A percentile compares a stretch with the other conserved stretches of the same genome.
Evolutionary conservation across 2,113 vertebrate genomes (phyloP).

Genomic region (Camelus dromedarius): DNA sequence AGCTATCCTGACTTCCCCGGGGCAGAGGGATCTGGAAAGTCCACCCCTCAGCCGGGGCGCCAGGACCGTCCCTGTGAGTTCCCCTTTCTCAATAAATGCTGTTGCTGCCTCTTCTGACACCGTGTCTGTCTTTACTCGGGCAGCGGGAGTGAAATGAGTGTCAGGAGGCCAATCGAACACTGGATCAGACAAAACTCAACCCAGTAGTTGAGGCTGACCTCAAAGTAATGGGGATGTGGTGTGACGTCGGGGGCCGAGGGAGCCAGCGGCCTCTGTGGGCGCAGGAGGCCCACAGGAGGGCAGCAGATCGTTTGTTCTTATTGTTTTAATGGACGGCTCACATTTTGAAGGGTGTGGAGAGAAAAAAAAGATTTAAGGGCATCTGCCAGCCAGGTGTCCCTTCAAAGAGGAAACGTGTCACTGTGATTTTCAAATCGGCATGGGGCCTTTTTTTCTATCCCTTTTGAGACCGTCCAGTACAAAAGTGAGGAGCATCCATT

Average conservation of each 20-base stretch:
- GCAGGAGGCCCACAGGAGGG: not conserved
- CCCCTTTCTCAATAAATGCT: slow-evolving; percentile 46
- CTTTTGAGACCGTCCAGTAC: not conserved
- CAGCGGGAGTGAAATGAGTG: not conserved
- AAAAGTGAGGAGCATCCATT: not conserved
- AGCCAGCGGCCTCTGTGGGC: fast-evolving
- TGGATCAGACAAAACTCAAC: not conserved
- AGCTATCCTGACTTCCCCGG: not conserved
- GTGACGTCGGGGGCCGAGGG: not conserved
- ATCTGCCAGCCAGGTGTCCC: not conserved
- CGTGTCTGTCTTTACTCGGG: not conserved
- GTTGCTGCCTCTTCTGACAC: not conserved
- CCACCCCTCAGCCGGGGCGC: not conserved
- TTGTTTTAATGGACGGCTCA: not conserved
- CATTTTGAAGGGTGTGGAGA: not conserved
- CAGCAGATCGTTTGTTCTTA: not conserved
- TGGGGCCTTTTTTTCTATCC: not conserved
- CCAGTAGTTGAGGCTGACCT: not conserved
- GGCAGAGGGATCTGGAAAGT: not conserved
- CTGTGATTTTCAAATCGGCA: not conserved
- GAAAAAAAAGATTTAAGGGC: not conserved
- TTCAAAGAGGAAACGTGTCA: not conserved
- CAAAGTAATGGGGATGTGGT: not conserved
- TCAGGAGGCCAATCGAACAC: not conserved
- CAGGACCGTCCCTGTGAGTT: not conserved